Percentiles rank a stretch among this genome's conserved stretches.
These are phyloP conservation scores for Calliscelio sp. DNA, from an alignment of 2,888 invertebrate genomes.

Conservation along the genomic window DNA sequence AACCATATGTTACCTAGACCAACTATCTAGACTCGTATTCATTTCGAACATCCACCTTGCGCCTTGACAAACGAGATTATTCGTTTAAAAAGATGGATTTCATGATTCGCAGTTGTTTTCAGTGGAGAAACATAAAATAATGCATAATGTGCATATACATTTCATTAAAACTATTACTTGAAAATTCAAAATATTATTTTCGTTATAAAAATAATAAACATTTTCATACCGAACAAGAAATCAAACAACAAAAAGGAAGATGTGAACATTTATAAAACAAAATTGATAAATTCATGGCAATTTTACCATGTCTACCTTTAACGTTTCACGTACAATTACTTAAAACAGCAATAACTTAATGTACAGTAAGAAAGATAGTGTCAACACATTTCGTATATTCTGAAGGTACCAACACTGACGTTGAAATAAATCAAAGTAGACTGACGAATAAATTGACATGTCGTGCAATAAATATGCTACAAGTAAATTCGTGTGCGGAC, in stretches of 20 bases:
- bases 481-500: conserved; percentile 44
- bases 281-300: conserved; percentile 6
- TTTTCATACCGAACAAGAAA: neutral
- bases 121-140: too few species aligned
- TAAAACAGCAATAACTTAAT: conserved; percentile 47
- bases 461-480: conserved; percentile 62
- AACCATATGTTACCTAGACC: conserved; percentile 41
- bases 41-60: conserved; percentile 56
- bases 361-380: conserved; percentile 50
- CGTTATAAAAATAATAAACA: too few species aligned
- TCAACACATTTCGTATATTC: conserved; percentile 59
- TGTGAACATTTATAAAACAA: neutral
- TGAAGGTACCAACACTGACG: conserved; percentile 45
- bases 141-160: too few species aligned
- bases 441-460: conserved; percentile 63
- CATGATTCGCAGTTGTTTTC: too few species aligned
- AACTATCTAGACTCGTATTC: conserved; percentile 39
- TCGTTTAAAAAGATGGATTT: too few species aligned
- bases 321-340: conserved; percentile 32
- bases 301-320: conserved; percentile 24
- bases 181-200: too few species aligned
- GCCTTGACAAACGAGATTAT: conserved; percentile 30
- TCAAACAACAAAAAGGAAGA: neutral
- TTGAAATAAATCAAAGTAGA: conserved; percentile 64
- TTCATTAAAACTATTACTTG: too few species aligned